These are phyloP conservation scores for Pangasius djambal DNA, from an alignment of 2,797 vertebrate genomes.

Conservation along the genomic window DNA sequence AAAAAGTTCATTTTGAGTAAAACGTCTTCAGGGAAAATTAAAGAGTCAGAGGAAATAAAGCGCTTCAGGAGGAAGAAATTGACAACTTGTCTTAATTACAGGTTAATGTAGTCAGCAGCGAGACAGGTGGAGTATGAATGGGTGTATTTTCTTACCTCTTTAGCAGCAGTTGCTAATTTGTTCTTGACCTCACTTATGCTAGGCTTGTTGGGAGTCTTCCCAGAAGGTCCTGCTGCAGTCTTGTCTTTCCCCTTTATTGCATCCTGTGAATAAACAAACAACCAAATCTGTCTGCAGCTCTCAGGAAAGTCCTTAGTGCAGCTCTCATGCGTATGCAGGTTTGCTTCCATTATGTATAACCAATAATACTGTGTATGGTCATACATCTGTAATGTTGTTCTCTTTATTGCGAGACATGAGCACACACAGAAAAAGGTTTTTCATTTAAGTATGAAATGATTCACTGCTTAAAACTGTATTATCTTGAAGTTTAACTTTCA, in stretches of 20 bases:
- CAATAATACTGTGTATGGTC: not conserved
- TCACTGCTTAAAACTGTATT: not conserved
- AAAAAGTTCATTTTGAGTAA: not conserved
- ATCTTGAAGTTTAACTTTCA: not conserved
- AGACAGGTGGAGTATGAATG: conserved; percentile 14
- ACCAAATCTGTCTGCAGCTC: conserved; percentile 8
- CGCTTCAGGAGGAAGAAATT: conserved; percentile 6
- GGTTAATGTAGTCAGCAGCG: conserved; percentile 9
- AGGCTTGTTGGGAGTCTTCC: conserved; percentile 64
- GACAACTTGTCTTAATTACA: conserved; percentile 38
- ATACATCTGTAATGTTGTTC: not conserved
- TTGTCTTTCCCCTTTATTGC: conserved; percentile 71
- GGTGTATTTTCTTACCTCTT: conserved; percentile 68
- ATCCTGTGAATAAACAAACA: conserved; percentile 62
- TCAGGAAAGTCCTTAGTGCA: conserved; percentile 12
- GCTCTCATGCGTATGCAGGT: conserved; percentile 6
- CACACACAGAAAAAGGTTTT: not conserved
- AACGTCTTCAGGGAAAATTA: not conserved
- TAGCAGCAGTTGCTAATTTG: conserved; percentile 73
- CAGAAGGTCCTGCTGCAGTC: conserved; percentile 67
- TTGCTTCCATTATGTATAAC: not conserved
- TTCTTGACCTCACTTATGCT: conserved; percentile 73
- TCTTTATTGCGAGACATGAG: not conserved
- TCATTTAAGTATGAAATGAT: not conserved
- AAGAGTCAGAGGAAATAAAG: conserved; percentile 21